phyloP scores from a whole-genome alignment of 2,797 vertebrate species.

The Rhinoraja longicauda region DNA sequence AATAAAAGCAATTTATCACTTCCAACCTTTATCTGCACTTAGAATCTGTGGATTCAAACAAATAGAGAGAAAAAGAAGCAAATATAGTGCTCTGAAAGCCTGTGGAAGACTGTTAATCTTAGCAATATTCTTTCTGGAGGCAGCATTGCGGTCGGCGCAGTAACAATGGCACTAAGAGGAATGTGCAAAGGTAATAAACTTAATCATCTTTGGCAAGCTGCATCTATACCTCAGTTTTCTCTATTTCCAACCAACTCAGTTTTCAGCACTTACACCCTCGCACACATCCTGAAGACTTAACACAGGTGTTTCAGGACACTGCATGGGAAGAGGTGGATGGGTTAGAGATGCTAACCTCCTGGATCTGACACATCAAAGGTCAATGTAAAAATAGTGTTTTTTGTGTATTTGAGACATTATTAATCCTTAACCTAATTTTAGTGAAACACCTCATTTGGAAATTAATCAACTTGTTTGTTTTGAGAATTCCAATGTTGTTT shows the following conservation, averaged over 20 bases:
- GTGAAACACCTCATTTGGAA: background rate
- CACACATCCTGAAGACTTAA: background rate
- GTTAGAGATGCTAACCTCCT: too few relatives aligned
- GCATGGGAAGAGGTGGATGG: too few relatives aligned
- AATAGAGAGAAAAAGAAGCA: background rate
- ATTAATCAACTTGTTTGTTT: background rate
- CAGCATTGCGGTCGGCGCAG: background rate
- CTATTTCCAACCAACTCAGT: background rate
- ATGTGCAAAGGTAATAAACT: background rate
- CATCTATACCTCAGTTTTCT: background rate
- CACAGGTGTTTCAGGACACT: too few relatives aligned
- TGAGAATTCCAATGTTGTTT: background rate
- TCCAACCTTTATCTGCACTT: background rate
- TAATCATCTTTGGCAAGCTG: background rate
- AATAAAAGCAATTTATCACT: background rate
- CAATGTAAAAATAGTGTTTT: too few relatives aligned
- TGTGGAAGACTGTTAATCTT: background rate
- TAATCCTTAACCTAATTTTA: background rate
- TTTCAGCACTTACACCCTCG: background rate
- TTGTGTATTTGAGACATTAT: background rate
- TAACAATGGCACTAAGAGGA: background rate
- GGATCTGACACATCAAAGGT: too few relatives aligned
- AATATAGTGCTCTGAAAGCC: background rate
- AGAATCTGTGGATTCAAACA: background rate
- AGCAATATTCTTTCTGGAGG: background rate